A percentile compares a stretch with the other conserved stretches of the same genome.
Evolutionary conservation across 2,888 invertebrate species (phyloP).

Genomic region (Gnatocerus cornutus): DNA sequence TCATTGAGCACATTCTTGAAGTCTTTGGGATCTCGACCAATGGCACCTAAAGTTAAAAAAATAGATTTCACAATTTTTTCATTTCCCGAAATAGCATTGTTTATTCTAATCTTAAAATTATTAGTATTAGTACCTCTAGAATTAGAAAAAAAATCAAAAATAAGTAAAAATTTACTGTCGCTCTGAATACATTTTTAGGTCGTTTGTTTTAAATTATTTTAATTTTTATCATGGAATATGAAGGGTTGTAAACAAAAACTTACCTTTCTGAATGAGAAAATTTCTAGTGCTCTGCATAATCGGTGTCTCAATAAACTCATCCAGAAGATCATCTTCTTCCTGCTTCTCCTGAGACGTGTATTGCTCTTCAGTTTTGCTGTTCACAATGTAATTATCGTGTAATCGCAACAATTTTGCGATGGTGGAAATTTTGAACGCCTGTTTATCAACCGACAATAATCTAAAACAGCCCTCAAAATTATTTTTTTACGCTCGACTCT

Average conservation of each 20-base stretch:
- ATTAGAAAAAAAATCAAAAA: no score
- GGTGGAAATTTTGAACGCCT: conserved; percentile 80
- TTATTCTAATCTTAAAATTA: no score
- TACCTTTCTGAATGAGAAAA: conserved; percentile 77
- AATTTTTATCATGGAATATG: no score
- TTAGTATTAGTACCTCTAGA: no score
- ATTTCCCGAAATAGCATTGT: no score
- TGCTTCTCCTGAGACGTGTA: conserved; percentile 83
- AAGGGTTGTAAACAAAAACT: no score
- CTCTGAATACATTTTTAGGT: no score
- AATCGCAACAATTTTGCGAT: conserved; percentile 82
- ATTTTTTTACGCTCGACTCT: neutral
- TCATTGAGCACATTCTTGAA: conserved; percentile 83
- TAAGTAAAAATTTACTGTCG: no score
- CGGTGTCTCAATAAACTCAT: conserved; percentile 83
- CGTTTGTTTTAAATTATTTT: no score
- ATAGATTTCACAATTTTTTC: no score
- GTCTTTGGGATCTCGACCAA: conserved; percentile 78
- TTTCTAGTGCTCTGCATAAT: conserved; percentile 83
- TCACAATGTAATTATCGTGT: conserved; percentile 89
- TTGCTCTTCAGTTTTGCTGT: conserved; percentile 82
- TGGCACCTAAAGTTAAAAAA: conserved; percentile 71
- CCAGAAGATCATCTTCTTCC: conserved; percentile 87
- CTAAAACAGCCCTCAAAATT: conserved; percentile 70
- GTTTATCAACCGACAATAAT: conserved; percentile 78